phyloP scores from a whole-genome alignment of 1,140 invertebrate species.

The Tyrophagus putrescentiae region DNA sequence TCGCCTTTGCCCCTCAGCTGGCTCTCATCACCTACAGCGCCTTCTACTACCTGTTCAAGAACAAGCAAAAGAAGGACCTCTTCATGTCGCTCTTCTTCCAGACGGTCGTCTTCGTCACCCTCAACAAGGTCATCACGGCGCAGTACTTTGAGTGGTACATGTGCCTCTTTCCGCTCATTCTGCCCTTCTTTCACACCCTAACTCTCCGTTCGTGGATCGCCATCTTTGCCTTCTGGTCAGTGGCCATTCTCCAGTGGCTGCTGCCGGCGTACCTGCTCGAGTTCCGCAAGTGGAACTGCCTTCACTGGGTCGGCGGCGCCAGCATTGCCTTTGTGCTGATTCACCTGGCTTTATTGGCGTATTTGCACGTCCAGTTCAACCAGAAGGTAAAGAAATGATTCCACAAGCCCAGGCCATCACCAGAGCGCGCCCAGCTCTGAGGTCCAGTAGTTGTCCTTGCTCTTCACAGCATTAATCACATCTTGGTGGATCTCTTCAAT shows the following conservation, averaged over 20 bases:
- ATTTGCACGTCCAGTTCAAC: background rate
- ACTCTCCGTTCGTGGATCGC: slow-evolving; percentile 31
- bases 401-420: background rate
- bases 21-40: slow-evolving; percentile 53
- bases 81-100: slow-evolving; percentile 57
- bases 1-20: slow-evolving; percentile 58
- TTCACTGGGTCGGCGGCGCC: slow-evolving; percentile 39
- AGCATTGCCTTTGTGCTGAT: slow-evolving; percentile 37
- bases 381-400: background rate
- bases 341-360: slow-evolving; percentile 29
- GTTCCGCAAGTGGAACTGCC: slow-evolving; percentile 67
- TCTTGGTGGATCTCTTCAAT: slow-evolving; percentile 7
- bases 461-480: slow-evolving; percentile 11
- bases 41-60: slow-evolving; percentile 31
- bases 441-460: background rate
- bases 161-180: slow-evolving; percentile 37
- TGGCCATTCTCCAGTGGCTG: slow-evolving; percentile 71
- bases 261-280: slow-evolving; percentile 75
- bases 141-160: slow-evolving; percentile 98
- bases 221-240: slow-evolving; percentile 49
- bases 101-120: slow-evolving; percentile 75
- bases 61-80: background rate
- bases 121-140: slow-evolving; percentile 90
- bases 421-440: background rate
- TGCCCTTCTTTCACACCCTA: slow-evolving; percentile 29